Evolutionary conservation across 2,888 invertebrate genomes (phyloP), one percentile per base, ranked within the genome.

Genomic region (Margaritifera margaritifera): DNA sequence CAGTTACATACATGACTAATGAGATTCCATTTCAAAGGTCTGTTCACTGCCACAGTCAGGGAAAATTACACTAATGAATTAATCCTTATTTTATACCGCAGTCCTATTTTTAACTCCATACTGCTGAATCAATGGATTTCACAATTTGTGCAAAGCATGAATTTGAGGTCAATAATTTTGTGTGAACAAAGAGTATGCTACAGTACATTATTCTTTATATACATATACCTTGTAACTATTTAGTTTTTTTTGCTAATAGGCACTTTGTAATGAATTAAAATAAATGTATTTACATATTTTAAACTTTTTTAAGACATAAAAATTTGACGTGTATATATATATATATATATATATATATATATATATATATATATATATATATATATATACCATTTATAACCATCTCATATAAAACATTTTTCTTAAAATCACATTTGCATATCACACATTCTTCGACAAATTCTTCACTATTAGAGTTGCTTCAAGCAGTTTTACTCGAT

Each of bases 201-300:
- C 8, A 42, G 11, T 42, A 11, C 42, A 42, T 11, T 3, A 11
- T 11, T 42, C 11, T 42, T 42, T 42, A 8, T 6, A 62, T 22
- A 62, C 19, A 62, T n/a, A 22, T 22, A 62, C 11, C 15, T 51
- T 50, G 20, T 42, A n/a, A 62, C 52, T 22, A n/a, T 42, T 50
- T 51, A 42, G 8, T 51, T 50, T 62, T 24, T 62, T 62, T 24
- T 62, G 52, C 25, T 42, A 42, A 53, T 62, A 52, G 24, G 52
- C 51, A 62, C n/a, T 24, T 62, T 50, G n/a, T n/a, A 22, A 53
- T 52, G 25, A 42, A 62, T 62, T 42, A 25, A 60, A n/a, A 27
- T 24, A 27, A 19, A 60, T 52, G 20, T 62, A 62, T 62, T 51
- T 62, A 62, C 52, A 52, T 62, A 53, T 60, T 20, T 24, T 20